Evolutionary conservation across 2,797 vertebrate genomes (phyloP).

Genomic region (Tadarida brasiliensis): DNA sequence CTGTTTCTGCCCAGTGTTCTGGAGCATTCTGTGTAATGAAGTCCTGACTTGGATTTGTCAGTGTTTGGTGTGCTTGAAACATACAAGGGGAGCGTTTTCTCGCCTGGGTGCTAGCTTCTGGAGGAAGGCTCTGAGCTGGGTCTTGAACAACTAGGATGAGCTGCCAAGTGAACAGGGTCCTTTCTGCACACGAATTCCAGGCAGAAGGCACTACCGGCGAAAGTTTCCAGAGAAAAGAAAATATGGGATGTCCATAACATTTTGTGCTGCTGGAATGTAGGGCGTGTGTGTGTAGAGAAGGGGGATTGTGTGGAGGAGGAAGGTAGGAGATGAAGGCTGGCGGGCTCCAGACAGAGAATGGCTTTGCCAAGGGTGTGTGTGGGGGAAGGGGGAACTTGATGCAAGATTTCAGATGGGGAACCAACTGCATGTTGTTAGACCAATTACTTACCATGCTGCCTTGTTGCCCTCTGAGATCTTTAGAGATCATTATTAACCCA

Average conservation of each 20-base stretch:
- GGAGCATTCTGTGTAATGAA: not conserved
- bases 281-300: not conserved
- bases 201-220: not conserved
- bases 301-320: not conserved
- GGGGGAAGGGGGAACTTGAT: not conserved
- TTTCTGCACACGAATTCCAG: not conserved
- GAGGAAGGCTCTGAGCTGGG: not conserved
- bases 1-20: not conserved
- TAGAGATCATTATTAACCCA: not conserved
- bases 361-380: not conserved
- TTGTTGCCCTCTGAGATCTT: not conserved
- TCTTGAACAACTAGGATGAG: not conserved
- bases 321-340: not conserved
- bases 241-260: not conserved
- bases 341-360: not conserved
- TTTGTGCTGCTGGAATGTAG: not conserved
- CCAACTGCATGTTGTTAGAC: not conserved
- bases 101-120: not conserved
- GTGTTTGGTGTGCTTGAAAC: not conserved
- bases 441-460: not conserved
- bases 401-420: not conserved
- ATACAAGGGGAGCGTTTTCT: not conserved
- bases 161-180: not conserved
- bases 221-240: slow-evolving; percentile 5
- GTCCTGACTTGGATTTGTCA: not conserved